phyloP scores from a whole-genome alignment of 2,797 vertebrate genomes.

The Prionace glauca region DNA sequence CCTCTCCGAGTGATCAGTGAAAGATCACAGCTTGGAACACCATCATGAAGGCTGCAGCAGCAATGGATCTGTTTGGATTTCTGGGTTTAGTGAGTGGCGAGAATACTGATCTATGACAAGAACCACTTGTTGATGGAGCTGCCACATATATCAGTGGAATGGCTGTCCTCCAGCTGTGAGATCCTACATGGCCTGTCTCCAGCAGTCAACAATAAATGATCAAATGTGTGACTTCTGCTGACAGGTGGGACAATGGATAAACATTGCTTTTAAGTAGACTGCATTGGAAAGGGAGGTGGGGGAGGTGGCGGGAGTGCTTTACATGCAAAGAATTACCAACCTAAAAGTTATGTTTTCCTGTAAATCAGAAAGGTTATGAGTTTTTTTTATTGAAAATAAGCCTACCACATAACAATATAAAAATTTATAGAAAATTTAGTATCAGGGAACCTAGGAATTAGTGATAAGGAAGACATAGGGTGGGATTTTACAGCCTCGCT shows the following conservation, averaged over 20 bases:
- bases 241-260: not conserved
- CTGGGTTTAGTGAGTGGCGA: not conserved
- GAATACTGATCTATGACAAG: not conserved
- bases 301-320: not conserved
- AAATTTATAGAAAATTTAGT: not conserved
- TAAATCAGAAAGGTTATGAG: too few species aligned
- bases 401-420: not conserved
- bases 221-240: not conserved
- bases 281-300: not conserved
- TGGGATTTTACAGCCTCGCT: too few species aligned
- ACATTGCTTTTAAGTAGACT: not conserved
- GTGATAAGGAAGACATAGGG: not conserved
- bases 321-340: not conserved
- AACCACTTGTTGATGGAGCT: not conserved
- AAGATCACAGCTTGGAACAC: not conserved
- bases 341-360: not conserved
- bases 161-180: not conserved
- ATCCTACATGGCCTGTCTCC: not conserved
- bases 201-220: slow-evolving; percentile 6
- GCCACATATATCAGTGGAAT: not conserved
- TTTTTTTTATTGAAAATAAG: too few species aligned
- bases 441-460: not conserved
- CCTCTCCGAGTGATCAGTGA: not conserved
- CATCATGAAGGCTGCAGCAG: not conserved
- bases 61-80: not conserved